Evolutionary conservation across 2,113 vertebrate species (phyloP).

Genomic region (Mesocricetus auratus): DNA sequence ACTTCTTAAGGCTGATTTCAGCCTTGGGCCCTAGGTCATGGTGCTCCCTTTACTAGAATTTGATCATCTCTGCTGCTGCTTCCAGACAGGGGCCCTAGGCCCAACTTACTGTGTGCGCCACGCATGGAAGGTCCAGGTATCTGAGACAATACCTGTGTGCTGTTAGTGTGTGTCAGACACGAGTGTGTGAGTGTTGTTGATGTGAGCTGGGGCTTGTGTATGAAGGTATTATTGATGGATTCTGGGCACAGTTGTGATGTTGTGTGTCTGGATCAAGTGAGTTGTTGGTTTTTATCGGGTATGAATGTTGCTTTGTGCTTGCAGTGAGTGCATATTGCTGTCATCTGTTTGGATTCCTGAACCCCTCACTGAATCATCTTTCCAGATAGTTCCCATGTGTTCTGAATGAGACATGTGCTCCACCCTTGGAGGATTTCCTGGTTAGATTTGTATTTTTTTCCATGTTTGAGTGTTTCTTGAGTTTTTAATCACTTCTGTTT

Average conservation of each 20-base stretch:
- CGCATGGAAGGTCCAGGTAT: too few species aligned
- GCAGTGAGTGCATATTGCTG: not conserved
- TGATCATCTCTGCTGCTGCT: not conserved
- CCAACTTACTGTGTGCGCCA: not conserved
- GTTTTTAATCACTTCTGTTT: not conserved
- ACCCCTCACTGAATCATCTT: not conserved
- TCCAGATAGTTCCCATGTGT: not conserved
- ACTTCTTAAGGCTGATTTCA: not conserved
- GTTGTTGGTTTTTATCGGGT: not conserved
- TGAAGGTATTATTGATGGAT: not conserved
- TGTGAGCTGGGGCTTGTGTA: not conserved
- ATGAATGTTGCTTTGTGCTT: not conserved
- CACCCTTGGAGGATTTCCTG: not conserved
- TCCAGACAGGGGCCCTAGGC: not conserved
- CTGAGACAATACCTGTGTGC: not conserved
- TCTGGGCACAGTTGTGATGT: too few species aligned
- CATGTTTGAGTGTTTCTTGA: not conserved
- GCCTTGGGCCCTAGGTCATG: not conserved
- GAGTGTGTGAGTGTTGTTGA: not conserved
- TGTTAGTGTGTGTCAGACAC: not conserved
- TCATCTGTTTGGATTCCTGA: not conserved
- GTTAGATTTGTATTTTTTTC: not conserved
- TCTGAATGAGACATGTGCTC: not conserved
- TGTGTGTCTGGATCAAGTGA: too few species aligned
- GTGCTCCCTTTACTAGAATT: not conserved